Conservation (phyloP, 2,888 invertebrate genomes). For the Eupithecia abbreviata region DNA sequence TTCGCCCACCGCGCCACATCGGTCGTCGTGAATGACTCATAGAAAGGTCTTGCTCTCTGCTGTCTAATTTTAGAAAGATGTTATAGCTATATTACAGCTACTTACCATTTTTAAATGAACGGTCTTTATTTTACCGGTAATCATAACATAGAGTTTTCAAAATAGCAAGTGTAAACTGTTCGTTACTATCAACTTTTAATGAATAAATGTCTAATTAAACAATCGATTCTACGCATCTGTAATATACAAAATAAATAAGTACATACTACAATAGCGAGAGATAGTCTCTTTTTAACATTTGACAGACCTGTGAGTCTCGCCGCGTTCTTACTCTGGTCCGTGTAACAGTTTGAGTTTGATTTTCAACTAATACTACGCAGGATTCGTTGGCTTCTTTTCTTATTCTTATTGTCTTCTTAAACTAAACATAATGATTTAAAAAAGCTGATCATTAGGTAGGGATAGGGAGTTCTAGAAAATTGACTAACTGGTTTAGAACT, state of each 20-base stretch:
- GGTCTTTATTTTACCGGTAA: neutral
- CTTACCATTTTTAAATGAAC: neutral
- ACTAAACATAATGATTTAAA: neutral
- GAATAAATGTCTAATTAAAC: too few species aligned
- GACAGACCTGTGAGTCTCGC: neutral
- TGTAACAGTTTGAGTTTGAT: neutral
- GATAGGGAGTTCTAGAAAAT: neutral
- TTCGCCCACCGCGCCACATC: too few species aligned
- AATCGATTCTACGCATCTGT: neutral
- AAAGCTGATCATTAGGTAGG: neutral
- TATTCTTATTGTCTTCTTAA: constrained; percentile 1
- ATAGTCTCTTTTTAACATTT: neutral
- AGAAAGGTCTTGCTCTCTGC: neutral
- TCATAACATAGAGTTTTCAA: neutral
- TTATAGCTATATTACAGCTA: neutral
- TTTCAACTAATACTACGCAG: neutral
- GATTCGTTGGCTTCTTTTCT: neutral
- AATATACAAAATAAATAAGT: neutral
- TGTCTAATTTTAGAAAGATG: neutral
- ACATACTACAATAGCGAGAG: neutral
- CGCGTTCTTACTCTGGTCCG: neutral
- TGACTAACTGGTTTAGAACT: neutral
- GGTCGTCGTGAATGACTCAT: neutral
- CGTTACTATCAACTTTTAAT: too few species aligned
- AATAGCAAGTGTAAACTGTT: neutral